Percentiles rank a stretch among this genome's conserved stretches.
phyloP scores from a whole-genome alignment of 2,888 invertebrate genomes.

The Netelia inedita region DNA sequence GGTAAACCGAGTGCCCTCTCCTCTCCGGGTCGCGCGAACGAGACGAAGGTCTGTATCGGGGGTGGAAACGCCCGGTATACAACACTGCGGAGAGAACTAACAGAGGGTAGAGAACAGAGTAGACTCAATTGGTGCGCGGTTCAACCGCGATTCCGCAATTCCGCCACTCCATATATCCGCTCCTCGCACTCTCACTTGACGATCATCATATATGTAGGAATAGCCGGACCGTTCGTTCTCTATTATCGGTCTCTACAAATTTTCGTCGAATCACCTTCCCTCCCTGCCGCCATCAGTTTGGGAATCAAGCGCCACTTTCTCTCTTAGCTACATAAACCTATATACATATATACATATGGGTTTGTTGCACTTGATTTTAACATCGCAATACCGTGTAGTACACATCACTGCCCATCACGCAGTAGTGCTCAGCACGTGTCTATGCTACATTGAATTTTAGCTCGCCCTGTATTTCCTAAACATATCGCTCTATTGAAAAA shows the following conservation, averaged over 20 bases:
- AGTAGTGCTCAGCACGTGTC: background rate
- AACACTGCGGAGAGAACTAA: background rate
- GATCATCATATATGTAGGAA: constrained; percentile 29
- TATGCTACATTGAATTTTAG: background rate
- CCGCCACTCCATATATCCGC: constrained; percentile 60
- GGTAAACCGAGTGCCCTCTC: constrained; percentile 42
- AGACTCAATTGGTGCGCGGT: constrained; percentile 64
- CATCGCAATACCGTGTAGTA: background rate
- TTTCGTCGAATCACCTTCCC: constrained; percentile 26
- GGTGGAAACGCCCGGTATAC: constrained; percentile 3
- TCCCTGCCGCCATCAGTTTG: constrained; percentile 8
- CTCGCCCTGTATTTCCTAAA: background rate
- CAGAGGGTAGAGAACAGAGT: constrained; percentile 40
- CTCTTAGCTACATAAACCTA: background rate
- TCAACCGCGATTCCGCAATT: constrained; percentile 65
- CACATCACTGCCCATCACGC: background rate
- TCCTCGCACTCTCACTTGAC: constrained; percentile 41
- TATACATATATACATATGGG: background rate
- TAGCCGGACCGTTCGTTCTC: constrained; percentile 36
- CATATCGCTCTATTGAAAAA: background rate
- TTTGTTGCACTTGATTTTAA: background rate
- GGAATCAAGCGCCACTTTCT: constrained; percentile 14
- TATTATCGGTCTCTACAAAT: constrained; percentile 46
- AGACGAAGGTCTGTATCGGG: constrained; percentile 39
- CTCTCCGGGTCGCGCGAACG: constrained; percentile 6